Percentiles rank a stretch among this genome's conserved stretches.
These are phyloP conservation scores for Epistrophe grossulariae DNA, from an alignment of 2,888 invertebrate species.

Conservation along the genomic window DNA sequence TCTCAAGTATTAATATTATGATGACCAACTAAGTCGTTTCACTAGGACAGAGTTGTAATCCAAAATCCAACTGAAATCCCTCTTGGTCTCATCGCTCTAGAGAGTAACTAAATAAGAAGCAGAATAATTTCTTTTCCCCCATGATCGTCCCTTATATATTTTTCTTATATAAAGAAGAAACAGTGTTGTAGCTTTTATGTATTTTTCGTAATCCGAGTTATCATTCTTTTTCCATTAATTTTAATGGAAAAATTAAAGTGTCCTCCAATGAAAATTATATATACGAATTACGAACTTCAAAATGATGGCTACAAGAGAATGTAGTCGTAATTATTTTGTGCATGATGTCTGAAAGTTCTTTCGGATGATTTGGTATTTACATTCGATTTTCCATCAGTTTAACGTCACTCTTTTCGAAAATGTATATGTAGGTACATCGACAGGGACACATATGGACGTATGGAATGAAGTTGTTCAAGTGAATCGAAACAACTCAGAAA, in stretches of 20 bases:
- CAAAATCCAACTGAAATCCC: conserved; percentile 57
- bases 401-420: background rate
- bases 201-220: conserved; percentile 13
- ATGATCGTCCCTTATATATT: conserved; percentile 1
- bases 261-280: conserved; percentile 33
- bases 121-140: background rate
- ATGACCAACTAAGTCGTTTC: conserved; percentile 34
- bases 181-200: conserved; percentile 38
- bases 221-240: conserved; percentile 52
- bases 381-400: background rate
- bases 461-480: conserved; percentile 1
- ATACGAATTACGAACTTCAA: background rate
- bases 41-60: conserved; percentile 47
- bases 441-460: background rate
- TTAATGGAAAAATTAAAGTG: conserved; percentile 47
- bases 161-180: conserved; percentile 11
- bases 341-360: background rate
- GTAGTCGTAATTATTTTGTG: background rate
- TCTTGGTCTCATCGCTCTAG: conserved; percentile 41
- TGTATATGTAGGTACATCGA: background rate
- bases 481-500: background rate
- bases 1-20: conserved; percentile 10
- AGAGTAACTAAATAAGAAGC: conserved; percentile 16
- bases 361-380: background rate
- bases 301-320: background rate